Conservation (phyloP, 2,113 vertebrate species). For the Steatornis caripensis region DNA sequence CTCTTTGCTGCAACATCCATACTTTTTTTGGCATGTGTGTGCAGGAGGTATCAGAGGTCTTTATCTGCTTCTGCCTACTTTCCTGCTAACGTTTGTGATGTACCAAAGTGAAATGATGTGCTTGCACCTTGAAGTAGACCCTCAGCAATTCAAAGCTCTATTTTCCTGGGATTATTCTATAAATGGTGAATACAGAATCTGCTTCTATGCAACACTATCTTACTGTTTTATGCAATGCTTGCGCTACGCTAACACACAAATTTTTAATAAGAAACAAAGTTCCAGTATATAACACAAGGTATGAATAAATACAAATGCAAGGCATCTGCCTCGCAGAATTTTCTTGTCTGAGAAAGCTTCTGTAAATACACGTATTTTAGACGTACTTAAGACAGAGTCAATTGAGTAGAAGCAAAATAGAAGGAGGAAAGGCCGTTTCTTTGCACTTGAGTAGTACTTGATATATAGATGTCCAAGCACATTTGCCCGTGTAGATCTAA, state of each 20-base stretch:
- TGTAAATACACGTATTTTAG: neutral
- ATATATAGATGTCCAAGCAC: rapidly evolving
- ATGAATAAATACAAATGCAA: neutral
- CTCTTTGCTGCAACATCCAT: neutral
- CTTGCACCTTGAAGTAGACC: neutral
- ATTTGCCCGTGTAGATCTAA: neutral
- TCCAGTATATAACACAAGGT: neutral
- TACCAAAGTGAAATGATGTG: neutral
- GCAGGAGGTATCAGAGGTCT: neutral
- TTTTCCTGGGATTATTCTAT: neutral
- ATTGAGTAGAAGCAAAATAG: neutral
- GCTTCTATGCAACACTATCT: neutral
- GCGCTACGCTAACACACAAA: neutral
- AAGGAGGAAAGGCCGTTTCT: neutral
- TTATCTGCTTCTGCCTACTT: neutral
- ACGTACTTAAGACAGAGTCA: neutral
- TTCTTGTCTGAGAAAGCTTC: neutral
- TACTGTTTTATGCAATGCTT: neutral
- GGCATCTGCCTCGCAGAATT: neutral
- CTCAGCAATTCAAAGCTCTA: neutral
- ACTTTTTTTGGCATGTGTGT: neutral
- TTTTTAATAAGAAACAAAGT: neutral
- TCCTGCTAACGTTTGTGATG: neutral
- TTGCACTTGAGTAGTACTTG: neutral
- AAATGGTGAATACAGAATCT: neutral